These are phyloP conservation scores for Pristionchus exspectatus DNA, from an alignment of 2,888 invertebrate species.

Conservation along the genomic window DNA sequence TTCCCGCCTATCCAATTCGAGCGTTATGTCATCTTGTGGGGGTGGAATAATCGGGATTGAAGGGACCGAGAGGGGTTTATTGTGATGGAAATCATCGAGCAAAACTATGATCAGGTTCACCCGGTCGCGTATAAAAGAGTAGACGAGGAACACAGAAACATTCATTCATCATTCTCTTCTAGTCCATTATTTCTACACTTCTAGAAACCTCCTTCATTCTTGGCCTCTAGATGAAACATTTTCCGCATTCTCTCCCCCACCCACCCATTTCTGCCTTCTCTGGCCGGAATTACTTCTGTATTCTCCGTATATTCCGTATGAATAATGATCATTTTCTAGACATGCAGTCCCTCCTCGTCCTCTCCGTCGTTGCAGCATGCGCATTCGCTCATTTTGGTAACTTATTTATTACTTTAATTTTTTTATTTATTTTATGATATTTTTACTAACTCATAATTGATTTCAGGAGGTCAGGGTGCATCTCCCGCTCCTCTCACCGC, in stretches of 20 bases:
- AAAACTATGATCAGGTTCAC: neutral
- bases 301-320: neutral
- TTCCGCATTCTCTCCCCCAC: neutral
- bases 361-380: neutral
- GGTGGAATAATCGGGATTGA: too few species aligned
- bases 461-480: neutral
- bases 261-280: neutral
- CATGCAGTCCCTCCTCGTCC: slow-evolving; percentile 7
- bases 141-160: neutral
- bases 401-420: neutral
- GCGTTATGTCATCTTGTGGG: too few species aligned
- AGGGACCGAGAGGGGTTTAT: too few species aligned
- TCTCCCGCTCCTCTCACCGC: neutral
- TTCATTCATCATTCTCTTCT: neutral
- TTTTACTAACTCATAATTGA: neutral
- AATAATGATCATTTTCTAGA: neutral
- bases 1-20: too few species aligned
- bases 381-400: neutral
- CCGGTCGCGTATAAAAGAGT: neutral
- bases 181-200: neutral
- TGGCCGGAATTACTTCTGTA: neutral
- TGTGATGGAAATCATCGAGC: neutral
- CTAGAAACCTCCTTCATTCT: neutral
- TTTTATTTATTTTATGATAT: neutral
- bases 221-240: neutral